Evolutionary conservation across 2,888 invertebrate species (phyloP).

Genomic region (Listrodromus nycthemerus): DNA sequence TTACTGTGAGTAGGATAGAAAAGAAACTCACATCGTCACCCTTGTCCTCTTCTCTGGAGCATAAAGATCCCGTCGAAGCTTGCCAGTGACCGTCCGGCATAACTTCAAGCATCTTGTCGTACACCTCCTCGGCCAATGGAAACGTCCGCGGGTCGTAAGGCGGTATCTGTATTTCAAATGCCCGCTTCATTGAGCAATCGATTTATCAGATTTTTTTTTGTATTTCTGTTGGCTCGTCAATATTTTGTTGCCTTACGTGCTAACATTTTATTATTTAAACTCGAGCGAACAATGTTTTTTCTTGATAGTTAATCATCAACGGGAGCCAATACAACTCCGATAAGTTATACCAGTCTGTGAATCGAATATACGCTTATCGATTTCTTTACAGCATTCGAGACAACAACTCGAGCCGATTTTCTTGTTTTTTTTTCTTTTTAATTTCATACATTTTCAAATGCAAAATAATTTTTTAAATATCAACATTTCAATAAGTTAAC

Average conservation of each 20-base stretch:
- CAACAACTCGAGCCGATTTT: too few species aligned
- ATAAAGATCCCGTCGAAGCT: constrained; percentile 78
- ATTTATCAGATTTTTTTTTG: constrained; percentile 41
- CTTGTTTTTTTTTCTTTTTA: neutral
- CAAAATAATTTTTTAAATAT: too few species aligned
- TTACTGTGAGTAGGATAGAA: neutral
- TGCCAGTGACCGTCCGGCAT: constrained; percentile 89
- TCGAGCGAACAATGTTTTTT: neutral
- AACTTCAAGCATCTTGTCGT: constrained; percentile 88
- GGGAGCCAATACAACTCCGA: too few species aligned
- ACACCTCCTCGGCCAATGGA: constrained; percentile 90
- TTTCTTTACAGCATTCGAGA: too few species aligned
- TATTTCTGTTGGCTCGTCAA: neutral
- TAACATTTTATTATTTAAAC: neutral
- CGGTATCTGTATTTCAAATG: constrained; percentile 86
- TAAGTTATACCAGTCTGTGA: too few species aligned
- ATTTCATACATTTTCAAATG: neutral
- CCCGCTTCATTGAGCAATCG: constrained; percentile 62
- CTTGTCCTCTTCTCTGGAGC: constrained; percentile 81
- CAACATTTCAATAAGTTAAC: too few species aligned
- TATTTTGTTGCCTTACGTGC: neutral
- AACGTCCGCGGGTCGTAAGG: constrained; percentile 92
- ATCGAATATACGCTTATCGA: too few species aligned
- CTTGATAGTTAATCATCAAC: too few species aligned
- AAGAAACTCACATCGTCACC: constrained; percentile 79